Evolutionary conservation across 2,797 vertebrate genomes (phyloP).

Genomic region (Etheostoma nigrum): DNA sequence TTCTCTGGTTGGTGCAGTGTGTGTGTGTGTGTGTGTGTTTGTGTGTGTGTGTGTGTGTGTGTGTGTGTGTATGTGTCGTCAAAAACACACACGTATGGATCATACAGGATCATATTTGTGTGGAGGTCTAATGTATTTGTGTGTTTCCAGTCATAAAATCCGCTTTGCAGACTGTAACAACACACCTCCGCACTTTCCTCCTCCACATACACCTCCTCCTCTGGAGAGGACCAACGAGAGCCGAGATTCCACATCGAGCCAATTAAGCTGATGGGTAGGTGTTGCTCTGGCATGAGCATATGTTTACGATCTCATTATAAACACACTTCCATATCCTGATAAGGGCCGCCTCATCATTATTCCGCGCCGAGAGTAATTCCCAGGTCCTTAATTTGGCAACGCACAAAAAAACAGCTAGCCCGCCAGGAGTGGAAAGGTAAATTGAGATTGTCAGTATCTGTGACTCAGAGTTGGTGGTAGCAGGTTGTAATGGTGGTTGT

Average conservation of each 20-base stretch:
- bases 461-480: constrained; percentile 55
- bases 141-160: constrained; percentile 26
- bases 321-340: constrained; percentile 66
- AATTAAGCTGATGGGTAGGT: constrained; percentile 81
- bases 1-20: constrained; percentile 3
- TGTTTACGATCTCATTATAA: constrained; percentile 83
- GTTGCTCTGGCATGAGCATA: constrained; percentile 73
- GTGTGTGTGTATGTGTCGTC: neutral
- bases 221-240: constrained; percentile 59
- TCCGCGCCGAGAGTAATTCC: constrained; percentile 69
- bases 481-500: constrained; percentile 11
- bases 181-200: constrained; percentile 39
- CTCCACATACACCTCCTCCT: constrained; percentile 33
- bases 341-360: constrained; percentile 74
- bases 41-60: neutral
- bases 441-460: constrained; percentile 54
- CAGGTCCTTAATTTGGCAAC: constrained; percentile 76
- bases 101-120: constrained; percentile 2
- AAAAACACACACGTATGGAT: constrained; percentile 22
- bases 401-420: constrained; percentile 50
- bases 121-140: neutral
- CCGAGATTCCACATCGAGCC: constrained; percentile 67
- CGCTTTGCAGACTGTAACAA: constrained; percentile 41
- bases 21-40: neutral
- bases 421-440: constrained; percentile 55